Conservation (phyloP, 2,888 invertebrate species). For the Plagodis dolabraria region DNA sequence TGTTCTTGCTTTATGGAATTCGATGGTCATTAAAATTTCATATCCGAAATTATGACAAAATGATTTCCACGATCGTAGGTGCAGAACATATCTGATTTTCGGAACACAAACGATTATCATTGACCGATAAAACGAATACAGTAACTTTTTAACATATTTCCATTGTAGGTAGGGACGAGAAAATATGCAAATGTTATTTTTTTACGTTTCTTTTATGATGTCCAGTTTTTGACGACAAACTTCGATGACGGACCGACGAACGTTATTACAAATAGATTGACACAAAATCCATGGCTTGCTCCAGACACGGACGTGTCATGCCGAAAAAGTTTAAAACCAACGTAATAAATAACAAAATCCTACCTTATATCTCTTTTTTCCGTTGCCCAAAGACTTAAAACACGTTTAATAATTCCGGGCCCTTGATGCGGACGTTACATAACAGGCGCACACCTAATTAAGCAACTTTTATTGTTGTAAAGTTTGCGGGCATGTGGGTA, state of each 20-base stretch:
- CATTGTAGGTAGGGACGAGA: not conserved
- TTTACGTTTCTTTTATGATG: no score
- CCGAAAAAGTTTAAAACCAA: not conserved
- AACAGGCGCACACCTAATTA: constrained; percentile 34
- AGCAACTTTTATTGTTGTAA: constrained; percentile 35
- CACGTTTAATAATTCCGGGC: constrained; percentile 26
- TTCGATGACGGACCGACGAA: no score
- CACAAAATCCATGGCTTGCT: no score
- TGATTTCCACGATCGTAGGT: constrained; percentile 35
- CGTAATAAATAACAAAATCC: not conserved
- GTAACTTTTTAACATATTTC: not conserved
- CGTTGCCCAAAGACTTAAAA: constrained; percentile 15
- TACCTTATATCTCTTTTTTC: constrained; percentile 1
- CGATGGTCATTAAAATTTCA: constrained; percentile 73
- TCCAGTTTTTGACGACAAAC: no score
- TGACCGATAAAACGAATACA: not conserved
- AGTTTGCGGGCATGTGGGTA: constrained; percentile 30
- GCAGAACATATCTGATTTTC: constrained; percentile 1
- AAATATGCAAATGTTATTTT: not conserved
- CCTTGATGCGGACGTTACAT: constrained; percentile 17
- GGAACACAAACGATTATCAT: not conserved
- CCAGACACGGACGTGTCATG: no score
- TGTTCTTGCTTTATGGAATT: constrained; percentile 75
- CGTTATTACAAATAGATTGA: no score
- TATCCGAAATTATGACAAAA: constrained; percentile 39